phyloP scores from a whole-genome alignment of 2,888 invertebrate species.

The Lochmaea crataegi region DNA sequence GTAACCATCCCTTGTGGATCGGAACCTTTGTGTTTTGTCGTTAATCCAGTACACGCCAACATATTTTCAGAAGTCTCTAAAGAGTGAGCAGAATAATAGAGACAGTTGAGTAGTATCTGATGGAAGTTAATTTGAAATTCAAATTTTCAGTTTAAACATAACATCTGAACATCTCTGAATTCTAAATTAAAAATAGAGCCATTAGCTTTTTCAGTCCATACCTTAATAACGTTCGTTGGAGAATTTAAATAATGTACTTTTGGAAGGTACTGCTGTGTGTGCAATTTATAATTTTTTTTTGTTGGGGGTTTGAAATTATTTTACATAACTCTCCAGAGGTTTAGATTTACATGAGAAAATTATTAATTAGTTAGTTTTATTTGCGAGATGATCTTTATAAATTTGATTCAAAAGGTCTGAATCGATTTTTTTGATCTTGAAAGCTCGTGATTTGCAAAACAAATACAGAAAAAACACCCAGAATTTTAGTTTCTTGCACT shows the following conservation, averaged over 20 bases:
- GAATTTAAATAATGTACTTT: slow-evolving; percentile 6
- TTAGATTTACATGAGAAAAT: no score
- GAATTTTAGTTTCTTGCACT: no score
- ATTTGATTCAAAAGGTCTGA: no score
- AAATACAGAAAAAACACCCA: no score
- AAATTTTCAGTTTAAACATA: slow-evolving; percentile 30
- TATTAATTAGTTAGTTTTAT: no score
- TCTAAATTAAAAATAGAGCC: slow-evolving; percentile 20
- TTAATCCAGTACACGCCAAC: not conserved
- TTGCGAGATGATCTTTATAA: no score
- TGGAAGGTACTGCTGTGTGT: not conserved
- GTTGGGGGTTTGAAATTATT: not conserved
- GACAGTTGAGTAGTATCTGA: not conserved
- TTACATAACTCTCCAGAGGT: not conserved
- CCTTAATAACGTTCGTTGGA: not conserved
- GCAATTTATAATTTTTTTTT: not conserved
- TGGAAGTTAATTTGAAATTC: slow-evolving; percentile 31
- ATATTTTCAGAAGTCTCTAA: slow-evolving; percentile 12
- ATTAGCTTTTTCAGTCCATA: slow-evolving; percentile 7
- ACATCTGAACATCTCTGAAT: slow-evolving; percentile 13
- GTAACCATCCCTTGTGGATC: no score
- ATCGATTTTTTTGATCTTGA: no score
- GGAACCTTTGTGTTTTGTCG: not conserved
- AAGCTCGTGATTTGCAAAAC: no score
- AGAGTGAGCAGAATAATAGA: slow-evolving; percentile 25